Base-by-base conservation (phyloP, 2,113 vertebrate genomes). In the Meles meles region DNA sequence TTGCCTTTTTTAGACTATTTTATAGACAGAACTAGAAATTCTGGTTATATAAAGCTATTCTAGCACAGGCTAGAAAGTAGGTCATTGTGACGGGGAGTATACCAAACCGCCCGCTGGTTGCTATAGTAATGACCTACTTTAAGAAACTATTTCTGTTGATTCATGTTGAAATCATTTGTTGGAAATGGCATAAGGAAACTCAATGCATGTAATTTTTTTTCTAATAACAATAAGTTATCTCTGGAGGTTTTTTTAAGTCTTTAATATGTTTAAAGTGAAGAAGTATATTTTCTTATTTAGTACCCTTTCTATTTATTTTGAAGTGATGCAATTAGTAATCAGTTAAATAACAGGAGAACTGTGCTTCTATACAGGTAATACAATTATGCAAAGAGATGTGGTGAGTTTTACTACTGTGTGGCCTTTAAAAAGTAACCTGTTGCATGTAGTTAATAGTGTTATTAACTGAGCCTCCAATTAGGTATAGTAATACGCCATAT, bases 71-170 rank as follows among this genome's bases (percentile, higher is more conserved):
- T 96, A 92, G 90, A 98, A 99, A 99, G 96, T 99, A 99, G 99
- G 99, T 99, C 99, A 99, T 98, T 99, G 99, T 99, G 98, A 99
- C 98, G 97, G 98, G 98, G 98, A 98, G 98, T 98, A 97, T 96
- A 97, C 98, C 96, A 98, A 98, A 98, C 99, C 98, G 83, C 97
- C 97, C 98, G 96, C 92, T 79, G 96, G 98, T 98, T 99, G 98
- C 99, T 98, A 98, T 98, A 98, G 98, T 97, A 98, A 97, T 99
- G 99, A 99, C 99, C 99, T 99, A 99, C 98, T 99, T 99, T 98
- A 97, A 97, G 98, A 98, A 98, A 99, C 98, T 98, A 98, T 98
- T 98, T 98, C 97, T 98, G 98, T 99, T 98, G 98, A 99, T 99
- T 99, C 98, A 99, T 98, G 98, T 98, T 98, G 98, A 98, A 98